phyloP scores from a whole-genome alignment of 2,797 vertebrate genomes.

The Okamejei kenojei region DNA sequence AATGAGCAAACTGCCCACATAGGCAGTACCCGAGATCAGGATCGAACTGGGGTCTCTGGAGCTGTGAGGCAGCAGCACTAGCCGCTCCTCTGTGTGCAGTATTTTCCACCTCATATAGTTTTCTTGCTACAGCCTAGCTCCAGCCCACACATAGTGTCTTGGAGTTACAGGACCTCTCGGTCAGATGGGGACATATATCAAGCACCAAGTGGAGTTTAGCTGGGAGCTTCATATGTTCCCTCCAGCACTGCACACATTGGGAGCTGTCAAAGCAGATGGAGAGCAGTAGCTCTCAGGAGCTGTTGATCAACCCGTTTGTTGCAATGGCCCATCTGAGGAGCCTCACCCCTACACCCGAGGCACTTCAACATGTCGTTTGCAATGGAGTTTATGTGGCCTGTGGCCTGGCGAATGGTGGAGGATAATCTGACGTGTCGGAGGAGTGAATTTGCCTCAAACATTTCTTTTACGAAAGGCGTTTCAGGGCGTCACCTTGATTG shows the following conservation, averaged over 20 bases:
- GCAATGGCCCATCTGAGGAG: neutral
- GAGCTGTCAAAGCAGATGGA: neutral
- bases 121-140: neutral
- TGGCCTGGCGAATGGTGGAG: neutral
- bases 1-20: no score
- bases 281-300: neutral
- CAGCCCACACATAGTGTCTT: neutral
- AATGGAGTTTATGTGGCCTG: neutral
- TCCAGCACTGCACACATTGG: neutral
- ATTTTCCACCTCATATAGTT: neutral
- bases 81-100: no score
- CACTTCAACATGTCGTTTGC: neutral
- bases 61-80: no score
- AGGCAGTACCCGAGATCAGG: no score
- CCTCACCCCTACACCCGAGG: neutral
- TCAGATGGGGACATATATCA: neutral
- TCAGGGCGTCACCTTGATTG: neutral
- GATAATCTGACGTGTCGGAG: neutral
- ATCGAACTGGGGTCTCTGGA: no score
- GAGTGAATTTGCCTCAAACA: neutral
- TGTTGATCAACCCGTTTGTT: neutral
- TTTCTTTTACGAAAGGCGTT: neutral
- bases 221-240: neutral
- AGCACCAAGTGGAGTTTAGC: no score
- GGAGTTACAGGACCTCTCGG: no score